A percentile compares a stretch with the other conserved stretches of the same genome.
Conservation (phyloP, 2,888 invertebrate species). For the Scaptomyza polygonia region DNA sequence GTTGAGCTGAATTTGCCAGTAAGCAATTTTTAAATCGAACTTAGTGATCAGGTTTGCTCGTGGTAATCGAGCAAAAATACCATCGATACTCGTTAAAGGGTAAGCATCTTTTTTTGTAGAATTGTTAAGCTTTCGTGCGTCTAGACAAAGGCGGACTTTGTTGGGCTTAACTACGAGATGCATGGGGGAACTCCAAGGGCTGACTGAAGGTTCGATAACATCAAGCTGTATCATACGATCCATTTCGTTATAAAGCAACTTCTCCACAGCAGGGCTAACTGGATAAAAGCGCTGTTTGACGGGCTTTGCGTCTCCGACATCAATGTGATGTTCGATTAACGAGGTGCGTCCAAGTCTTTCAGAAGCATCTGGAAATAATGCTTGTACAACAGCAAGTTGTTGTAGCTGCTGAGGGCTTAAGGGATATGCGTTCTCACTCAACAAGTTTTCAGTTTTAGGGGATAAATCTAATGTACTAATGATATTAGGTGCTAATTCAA, state of each 20-base stretch:
- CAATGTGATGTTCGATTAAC: not conserved
- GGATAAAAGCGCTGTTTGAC: not conserved
- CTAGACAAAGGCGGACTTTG: not conserved
- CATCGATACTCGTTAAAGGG: not conserved
- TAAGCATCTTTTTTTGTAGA: not conserved
- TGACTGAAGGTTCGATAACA: not conserved
- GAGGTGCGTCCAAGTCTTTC: no score
- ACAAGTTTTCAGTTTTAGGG: no score
- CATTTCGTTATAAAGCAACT: not conserved
- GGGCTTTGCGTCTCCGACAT: no score
- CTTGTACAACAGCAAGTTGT: not conserved
- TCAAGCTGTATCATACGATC: not conserved
- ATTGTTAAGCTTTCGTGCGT: not conserved
- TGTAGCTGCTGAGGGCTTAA: not conserved
- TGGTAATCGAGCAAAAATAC: not conserved
- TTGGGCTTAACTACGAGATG: not conserved
- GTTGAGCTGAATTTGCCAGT: not conserved
- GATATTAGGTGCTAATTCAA: no score
- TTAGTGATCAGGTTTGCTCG: not conserved
- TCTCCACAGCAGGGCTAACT: not conserved
- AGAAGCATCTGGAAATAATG: no score
- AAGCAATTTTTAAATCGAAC: not conserved
- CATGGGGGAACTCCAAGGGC: not conserved
- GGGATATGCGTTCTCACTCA: no score
- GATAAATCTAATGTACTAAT: not conserved